A percentile compares a stretch with the other conserved stretches of the same genome.
phyloP scores from a whole-genome alignment of 2,888 invertebrate genomes.

The Tipula helvola region DNA sequence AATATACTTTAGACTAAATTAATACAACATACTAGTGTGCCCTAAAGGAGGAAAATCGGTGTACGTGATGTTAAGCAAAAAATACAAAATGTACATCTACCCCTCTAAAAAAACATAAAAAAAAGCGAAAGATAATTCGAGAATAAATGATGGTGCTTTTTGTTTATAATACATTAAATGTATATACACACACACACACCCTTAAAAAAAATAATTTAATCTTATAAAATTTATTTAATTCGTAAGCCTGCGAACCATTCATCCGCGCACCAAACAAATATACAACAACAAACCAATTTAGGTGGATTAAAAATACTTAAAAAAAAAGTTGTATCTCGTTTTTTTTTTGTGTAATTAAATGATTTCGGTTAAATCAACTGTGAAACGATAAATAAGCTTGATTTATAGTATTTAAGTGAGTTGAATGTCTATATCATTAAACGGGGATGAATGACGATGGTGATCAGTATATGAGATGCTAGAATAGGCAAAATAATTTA shows the following conservation, averaged over 20 bases:
- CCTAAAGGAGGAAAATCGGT: not conserved
- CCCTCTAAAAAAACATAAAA: not conserved
- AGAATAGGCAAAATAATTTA: too few relatives aligned
- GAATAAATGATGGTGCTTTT: slow-evolving; percentile 1
- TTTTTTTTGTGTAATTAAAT: not conserved
- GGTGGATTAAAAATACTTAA: not conserved
- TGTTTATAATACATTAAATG: not conserved
- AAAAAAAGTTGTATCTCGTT: not conserved
- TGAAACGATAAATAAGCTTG: not conserved
- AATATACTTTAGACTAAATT: too few relatives aligned
- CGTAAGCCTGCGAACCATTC: not conserved
- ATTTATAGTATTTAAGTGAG: not conserved
- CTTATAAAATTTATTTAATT: not conserved
- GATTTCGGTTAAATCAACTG: slow-evolving; percentile 4
- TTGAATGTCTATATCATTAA: not conserved
- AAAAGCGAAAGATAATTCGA: not conserved
- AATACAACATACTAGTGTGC: not conserved
- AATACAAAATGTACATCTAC: not conserved
- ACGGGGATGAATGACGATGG: not conserved
- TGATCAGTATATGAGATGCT: too few relatives aligned
- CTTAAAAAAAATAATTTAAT: not conserved
- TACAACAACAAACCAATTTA: not conserved
- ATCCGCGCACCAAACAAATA: not conserved
- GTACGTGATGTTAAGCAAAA: not conserved
- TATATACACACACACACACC: not conserved